These are phyloP conservation scores for Eupleurogrammus muticus DNA, from an alignment of 2,797 vertebrate species.

Conservation along the genomic window DNA sequence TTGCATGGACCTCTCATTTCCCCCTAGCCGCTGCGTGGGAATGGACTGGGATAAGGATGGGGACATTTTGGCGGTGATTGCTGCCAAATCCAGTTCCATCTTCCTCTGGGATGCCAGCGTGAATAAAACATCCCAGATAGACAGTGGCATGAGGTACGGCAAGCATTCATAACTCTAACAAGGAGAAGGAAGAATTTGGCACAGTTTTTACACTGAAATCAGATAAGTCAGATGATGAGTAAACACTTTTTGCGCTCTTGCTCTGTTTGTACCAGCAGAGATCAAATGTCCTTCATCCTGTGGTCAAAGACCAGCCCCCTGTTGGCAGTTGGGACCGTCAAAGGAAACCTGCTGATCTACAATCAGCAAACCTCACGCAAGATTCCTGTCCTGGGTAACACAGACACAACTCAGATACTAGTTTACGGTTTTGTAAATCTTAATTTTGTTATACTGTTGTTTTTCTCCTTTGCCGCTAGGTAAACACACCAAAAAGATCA, in stretches of 20 bases:
- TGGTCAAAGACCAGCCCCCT: conserved; percentile 93
- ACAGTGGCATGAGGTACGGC: conserved; percentile 92
- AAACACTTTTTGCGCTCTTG: not conserved
- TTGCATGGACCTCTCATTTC: not conserved
- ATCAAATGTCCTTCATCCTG: conserved; percentile 92
- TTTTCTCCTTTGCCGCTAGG: conserved; percentile 77
- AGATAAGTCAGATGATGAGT: not conserved
- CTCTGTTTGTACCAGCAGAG: conserved; percentile 82
- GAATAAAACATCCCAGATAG: conserved; percentile 92
- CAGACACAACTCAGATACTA: conserved; percentile 10
- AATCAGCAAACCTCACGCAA: conserved; percentile 97
- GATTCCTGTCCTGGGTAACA: conserved; percentile 92
- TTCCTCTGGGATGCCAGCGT: conserved; percentile 96
- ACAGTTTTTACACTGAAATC: not conserved
- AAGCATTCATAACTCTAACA: not conserved
- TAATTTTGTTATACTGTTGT: not conserved
- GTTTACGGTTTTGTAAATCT: not conserved
- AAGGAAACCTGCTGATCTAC: conserved; percentile 97
- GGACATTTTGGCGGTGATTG: conserved; percentile 93
- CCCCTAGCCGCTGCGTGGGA: conserved; percentile 83
- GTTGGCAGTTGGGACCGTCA: conserved; percentile 93
- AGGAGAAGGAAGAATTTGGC: not conserved
- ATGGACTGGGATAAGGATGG: conserved; percentile 99
- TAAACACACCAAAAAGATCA: conserved; percentile 95
- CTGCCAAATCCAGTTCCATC: conserved; percentile 92